These are phyloP conservation scores for Chalcis sispes DNA, from an alignment of 2,888 invertebrate genomes.

Conservation along the genomic window DNA sequence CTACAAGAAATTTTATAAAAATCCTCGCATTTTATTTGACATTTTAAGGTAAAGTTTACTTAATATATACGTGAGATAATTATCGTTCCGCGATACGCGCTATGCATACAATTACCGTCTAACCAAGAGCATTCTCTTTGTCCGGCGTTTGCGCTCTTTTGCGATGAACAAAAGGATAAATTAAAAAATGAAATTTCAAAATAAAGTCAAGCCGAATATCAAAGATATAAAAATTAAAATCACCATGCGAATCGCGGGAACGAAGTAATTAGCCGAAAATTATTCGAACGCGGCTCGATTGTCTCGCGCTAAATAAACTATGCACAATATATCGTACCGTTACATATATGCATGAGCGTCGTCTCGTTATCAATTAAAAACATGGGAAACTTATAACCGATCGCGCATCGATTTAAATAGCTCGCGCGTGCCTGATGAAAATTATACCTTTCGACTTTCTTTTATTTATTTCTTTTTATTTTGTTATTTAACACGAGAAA, in stretches of 20 bases:
- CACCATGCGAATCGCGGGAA: no score
- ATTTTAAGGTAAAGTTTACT: no score
- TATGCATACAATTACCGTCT: no score
- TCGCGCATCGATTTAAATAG: background rate
- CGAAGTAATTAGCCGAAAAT: background rate
- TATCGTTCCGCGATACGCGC: no score
- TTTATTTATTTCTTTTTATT: background rate
- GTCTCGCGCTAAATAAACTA: background rate
- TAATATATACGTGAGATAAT: no score
- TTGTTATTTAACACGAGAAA: slow-evolving; percentile 17
- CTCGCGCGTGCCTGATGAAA: no score
- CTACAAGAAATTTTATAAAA: no score
- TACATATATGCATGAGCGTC: background rate
- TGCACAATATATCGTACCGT: background rate
- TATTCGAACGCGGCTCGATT: slow-evolving; percentile 18
- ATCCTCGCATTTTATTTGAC: no score
- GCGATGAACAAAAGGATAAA: no score
- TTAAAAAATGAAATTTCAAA: background rate
- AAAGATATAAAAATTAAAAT: background rate
- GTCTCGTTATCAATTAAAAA: slow-evolving; percentile 22
- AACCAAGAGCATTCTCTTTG: no score
- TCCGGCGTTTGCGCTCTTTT: no score
- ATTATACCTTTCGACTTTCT: background rate
- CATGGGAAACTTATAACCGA: slow-evolving; percentile 16
- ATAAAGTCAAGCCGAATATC: background rate